These are phyloP conservation scores for Tragelaphus scriptus DNA, from an alignment of 2,113 vertebrate species.

Conservation along the genomic window DNA sequence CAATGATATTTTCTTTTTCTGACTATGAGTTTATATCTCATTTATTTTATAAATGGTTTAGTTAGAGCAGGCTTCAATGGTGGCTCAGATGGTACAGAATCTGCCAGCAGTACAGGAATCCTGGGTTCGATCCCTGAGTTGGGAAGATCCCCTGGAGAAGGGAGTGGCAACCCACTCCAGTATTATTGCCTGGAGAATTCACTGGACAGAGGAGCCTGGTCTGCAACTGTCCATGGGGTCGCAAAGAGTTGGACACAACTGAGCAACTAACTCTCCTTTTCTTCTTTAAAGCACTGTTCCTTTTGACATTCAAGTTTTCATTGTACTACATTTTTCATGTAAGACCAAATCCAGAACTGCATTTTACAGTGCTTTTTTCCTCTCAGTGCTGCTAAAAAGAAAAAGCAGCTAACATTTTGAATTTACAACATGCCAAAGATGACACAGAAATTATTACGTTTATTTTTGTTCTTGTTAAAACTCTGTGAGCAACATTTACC, in stretches of 20 bases:
- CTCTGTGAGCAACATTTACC: constrained; percentile 66
- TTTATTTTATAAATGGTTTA: constrained; percentile 91
- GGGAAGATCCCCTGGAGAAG: neutral
- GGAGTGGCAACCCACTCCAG: neutral
- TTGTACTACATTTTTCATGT: constrained; percentile 74
- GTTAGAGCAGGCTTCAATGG: neutral
- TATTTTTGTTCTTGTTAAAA: constrained; percentile 76
- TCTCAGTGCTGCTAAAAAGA: constrained; percentile 66
- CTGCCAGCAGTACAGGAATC: neutral
- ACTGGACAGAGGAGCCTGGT: neutral
- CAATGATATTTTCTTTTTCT: constrained; percentile 77
- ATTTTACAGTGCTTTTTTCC: constrained; percentile 68
- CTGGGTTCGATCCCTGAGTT: neutral
- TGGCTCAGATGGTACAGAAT: neutral
- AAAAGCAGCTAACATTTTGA: constrained; percentile 70
- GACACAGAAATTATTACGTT: constrained; percentile 70
- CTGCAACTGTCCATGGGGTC: neutral
- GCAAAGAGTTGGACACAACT: neutral
- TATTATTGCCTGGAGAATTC: neutral
- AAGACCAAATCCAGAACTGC: constrained; percentile 67
- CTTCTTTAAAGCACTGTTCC: constrained; percentile 94
- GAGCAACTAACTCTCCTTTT: constrained; percentile 16
- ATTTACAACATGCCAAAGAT: constrained; percentile 77
- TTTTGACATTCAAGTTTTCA: constrained; percentile 95
- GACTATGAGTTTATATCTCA: constrained; percentile 94